Evolutionary conservation across 1,140 invertebrate genomes (phyloP), one percentile per base, ranked within the genome.

Genomic region (Sesamia nonagrioides): DNA sequence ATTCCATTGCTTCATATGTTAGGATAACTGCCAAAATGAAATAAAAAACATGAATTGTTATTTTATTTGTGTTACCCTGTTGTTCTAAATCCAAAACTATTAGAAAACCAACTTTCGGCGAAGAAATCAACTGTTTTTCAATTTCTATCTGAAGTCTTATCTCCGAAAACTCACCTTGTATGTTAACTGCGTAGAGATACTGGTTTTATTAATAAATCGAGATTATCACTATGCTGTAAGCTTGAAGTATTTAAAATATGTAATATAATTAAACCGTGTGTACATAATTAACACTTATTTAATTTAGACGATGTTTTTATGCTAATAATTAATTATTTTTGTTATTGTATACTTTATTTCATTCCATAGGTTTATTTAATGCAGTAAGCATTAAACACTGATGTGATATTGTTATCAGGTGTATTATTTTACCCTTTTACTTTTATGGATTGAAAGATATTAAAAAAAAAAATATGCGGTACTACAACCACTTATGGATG

Each of bases 361-460:
- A 89, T 86, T 88, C 87, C 86, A 88, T 86, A 85, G 77, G 78
- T 89, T 86, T 86, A 85, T 87, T 78, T 77, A 74, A 84, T 85
- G 81, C 79, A 33, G 35, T 78, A 77, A 27, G 82, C 77, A 86
- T 84, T 87, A 87, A 87, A 87, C 81, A 82, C 77, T 79, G 80
- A 84, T 87, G 83, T 86, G 84, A 88, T 88, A 90, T 75, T 84
- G 68, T 79, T 72, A 54, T 66, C 58, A 69, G 73, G 21, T 60
- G 73, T 81, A 77, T 84, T 78, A 81, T 81, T 84, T 82, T 21
- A 69, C 27, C 27, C 27, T 27, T 27, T 27, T 27, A 1, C 27
- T 27, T 27, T 27, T 27, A 27, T 27, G 27, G 3, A 27, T 27
- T 27, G 27, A 27, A 27, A 27, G 27, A 27, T 27, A 27, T 27